Evolutionary conservation across 2,888 invertebrate genomes (phyloP), one percentile per base, ranked within the genome.

Genomic region (Venusia cambrica): DNA sequence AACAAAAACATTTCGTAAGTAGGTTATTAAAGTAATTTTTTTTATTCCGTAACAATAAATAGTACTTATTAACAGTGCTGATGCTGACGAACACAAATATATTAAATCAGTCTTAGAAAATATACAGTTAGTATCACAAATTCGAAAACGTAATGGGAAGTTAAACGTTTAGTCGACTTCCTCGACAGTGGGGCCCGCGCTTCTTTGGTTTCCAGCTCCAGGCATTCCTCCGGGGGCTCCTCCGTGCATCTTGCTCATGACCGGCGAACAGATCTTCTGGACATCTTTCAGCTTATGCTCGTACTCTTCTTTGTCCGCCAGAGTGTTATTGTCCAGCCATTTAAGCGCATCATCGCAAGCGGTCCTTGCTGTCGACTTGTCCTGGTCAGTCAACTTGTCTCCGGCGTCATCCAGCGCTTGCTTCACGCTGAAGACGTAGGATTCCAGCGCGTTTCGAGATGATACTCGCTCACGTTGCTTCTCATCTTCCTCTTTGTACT

Each of bases 401-500:
- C 83, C 85, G 9, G 89, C 87, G 5, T 92, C 91, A n/a, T 91
- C 90, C 14, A 90, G 65, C 1, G 92, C 91, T 62, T 93, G 93
- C 52, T 91, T 92, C 33, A 92, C 90, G 45, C 89, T 88, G 74
- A 92, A 94, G 8, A 91, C 87, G 69, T 94, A 94, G 28, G 89
- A 77, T 66, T 94, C 95, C 0, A 95, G 80, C 45, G 89, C 88
- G 74, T 95, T 95, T 40, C 92, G 90, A 5, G 93, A 89, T 0
- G 89, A 67, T n/a, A 95, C 90, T 19, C 91, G 85, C 50, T 93
- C 90, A 4, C 90, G 80, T 51, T 93, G 92, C 56, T 89, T 89
- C 38, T 92, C 91, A 57, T 94, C 94, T 56, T 93, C 93, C 17
- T 91, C 92, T 21, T 90, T 89, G 73, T 92, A 94, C 28, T 77